Base-by-base conservation (phyloP, 2,888 invertebrate species). In the Lutraria lutraria region DNA sequence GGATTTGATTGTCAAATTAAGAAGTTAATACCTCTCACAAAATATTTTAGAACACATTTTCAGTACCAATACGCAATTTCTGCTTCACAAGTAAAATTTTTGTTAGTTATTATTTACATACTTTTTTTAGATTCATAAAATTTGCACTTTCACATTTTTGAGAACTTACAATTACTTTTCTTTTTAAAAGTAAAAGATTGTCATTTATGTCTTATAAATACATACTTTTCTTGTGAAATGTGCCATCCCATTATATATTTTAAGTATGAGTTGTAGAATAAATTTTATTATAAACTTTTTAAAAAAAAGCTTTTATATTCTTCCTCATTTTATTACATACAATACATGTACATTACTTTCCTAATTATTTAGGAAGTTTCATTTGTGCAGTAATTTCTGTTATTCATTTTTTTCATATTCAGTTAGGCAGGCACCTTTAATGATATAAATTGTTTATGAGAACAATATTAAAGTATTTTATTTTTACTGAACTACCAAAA, bases 11-110 rank as follows among this genome's bases (percentile, higher is more conserved):
- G 43, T 43, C 43, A 43, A 8, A 43, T 43, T 43, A 43, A 43
- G 8, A 43, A 2, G 2, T 2, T 43, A 43, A 43, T 43, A 43
- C 43, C 43, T 4, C 43, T 43, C 43, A 43, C 8, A 12, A 68
- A 25, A 25, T 68, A 25, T 25, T 68, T 25, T 25, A 68, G 8
- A 25, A n/a, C 63, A 25, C 63, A 68, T 68, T 25, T 68, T 68
- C 63, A 68, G 63, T 25, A 68, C 13, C 63, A 68, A 25, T 25
- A 68, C 13, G 63, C 63, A 68, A 25, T 68, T 60, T 68, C 25
- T n/a, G n/a, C 25, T 68, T 68, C 63, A 68, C 63, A 68, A 68
- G n/a, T n/a, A 68, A 21, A 25, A n/a, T n/a, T 68, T 68, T 43
- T 43, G 43, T 68, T 25, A 68, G 25, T 68, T 25, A 19, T 63